Percentiles rank a stretch among this genome's conserved stretches.
Conservation (phyloP, 2,113 vertebrate species). For the Podilymbus podiceps region DNA sequence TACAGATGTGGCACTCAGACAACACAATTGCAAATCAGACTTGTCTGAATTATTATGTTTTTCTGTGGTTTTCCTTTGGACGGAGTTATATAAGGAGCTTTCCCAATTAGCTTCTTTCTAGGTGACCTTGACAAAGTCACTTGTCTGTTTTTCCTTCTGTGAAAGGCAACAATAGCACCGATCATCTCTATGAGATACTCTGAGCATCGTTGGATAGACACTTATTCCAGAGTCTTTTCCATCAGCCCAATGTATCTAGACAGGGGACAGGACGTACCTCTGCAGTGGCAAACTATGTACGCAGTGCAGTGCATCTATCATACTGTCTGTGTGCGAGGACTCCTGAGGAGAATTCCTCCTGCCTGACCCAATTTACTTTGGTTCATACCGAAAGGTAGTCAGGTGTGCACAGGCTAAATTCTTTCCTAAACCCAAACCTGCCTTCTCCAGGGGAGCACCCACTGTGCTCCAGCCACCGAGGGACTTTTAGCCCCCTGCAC, state of each 20-base stretch:
- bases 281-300: accelerated
- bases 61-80: not conserved
- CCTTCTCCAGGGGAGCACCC: not conserved
- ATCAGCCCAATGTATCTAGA: not conserved
- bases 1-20: not conserved
- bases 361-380: not conserved
- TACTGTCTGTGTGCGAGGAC: not conserved
- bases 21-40: not conserved
- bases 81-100: not conserved
- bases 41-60: not conserved
- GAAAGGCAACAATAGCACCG: not conserved
- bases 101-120: not conserved
- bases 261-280: not conserved
- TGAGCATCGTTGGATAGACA: accelerated
- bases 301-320: not conserved
- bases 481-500: not conserved
- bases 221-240: not conserved
- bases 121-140: not conserved
- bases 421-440: not conserved
- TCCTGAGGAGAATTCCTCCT: not conserved
- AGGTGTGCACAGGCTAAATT: not conserved
- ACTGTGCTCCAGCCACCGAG: not conserved
- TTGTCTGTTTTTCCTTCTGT: not conserved
- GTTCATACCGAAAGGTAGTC: not conserved
- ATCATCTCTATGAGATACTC: not conserved